Evolutionary conservation across 1,140 invertebrate genomes (phyloP).

Genomic region (Drosophila chauvacae): DNA sequence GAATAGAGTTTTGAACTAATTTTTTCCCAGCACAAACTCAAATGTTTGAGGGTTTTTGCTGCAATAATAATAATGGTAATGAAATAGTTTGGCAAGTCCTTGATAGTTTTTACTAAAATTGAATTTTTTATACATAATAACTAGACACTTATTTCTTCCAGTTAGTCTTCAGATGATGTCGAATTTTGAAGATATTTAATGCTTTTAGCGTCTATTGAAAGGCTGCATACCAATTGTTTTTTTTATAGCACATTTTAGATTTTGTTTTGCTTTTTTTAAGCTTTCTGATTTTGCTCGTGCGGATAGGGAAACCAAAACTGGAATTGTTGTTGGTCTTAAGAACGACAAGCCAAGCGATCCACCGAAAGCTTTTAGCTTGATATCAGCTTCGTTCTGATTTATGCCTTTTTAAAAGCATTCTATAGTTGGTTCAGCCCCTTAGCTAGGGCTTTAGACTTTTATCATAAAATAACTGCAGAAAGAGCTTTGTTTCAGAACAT

Average conservation of each 20-base stretch:
- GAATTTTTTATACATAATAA: too few relatives aligned
- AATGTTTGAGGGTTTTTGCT: not conserved
- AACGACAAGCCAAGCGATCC: not conserved
- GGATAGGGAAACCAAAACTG: constrained; percentile 13
- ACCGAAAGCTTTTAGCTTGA: not conserved
- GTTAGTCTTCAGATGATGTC: not conserved
- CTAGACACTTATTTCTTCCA: too few relatives aligned
- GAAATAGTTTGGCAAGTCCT: not conserved
- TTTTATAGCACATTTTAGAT: constrained; percentile 8
- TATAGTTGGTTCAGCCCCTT: too few relatives aligned
- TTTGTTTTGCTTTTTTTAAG: constrained; percentile 12
- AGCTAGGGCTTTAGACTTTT: too few relatives aligned
- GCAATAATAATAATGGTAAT: not conserved
- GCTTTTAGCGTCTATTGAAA: constrained; percentile 29
- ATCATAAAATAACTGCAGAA: not conserved
- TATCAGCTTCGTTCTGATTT: constrained; percentile 1
- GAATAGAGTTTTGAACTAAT: not conserved
- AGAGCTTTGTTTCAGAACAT: not conserved
- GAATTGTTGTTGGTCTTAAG: constrained; percentile 5
- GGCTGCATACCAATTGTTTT: not conserved
- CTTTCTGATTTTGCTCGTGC: not conserved
- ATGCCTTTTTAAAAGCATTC: not conserved
- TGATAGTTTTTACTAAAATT: not conserved
- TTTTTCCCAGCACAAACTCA: not conserved
- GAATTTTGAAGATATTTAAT: not conserved